Percentiles rank a stretch among this genome's conserved stretches.
Conservation (phyloP, 2,113 vertebrate genomes). For the Emydocephalus ijimae region DNA sequence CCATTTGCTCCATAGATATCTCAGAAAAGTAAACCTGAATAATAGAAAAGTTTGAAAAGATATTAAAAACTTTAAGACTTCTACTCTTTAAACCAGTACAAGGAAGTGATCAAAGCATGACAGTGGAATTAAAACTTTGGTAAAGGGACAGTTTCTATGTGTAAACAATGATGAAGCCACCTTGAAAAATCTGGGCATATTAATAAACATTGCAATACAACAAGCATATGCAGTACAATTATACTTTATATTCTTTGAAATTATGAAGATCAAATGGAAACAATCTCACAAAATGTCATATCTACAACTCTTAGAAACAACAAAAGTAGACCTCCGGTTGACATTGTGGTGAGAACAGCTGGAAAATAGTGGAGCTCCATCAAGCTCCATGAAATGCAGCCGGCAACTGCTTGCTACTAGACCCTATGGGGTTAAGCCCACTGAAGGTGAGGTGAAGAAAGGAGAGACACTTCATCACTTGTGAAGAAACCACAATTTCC, state of each 20-base stretch:
- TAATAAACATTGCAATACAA: not conserved
- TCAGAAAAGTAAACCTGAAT: slow-evolving; percentile 5
- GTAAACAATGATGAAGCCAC: not conserved
- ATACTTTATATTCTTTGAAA: not conserved
- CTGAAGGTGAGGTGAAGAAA: too few relatives aligned
- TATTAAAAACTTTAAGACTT: not conserved
- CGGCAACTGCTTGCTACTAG: too few relatives aligned
- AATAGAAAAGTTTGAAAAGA: not conserved
- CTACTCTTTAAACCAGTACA: not conserved
- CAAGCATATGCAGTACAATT: not conserved
- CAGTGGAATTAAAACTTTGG: not conserved
- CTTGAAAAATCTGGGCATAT: not conserved
- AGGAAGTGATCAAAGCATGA: not conserved
- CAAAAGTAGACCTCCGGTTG: not conserved
- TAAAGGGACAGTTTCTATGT: not conserved
- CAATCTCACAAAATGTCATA: not conserved
- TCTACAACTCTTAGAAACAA: not conserved
- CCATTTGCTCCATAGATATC: not conserved
- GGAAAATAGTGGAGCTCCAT: too few relatives aligned
- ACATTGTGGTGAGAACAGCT: too few relatives aligned
- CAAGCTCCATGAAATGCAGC: too few relatives aligned
- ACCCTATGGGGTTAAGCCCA: too few relatives aligned
- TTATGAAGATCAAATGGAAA: not conserved
- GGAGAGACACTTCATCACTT: too few relatives aligned
- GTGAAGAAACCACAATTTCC: too few relatives aligned